Evolutionary conservation across 2,888 invertebrate genomes (phyloP).

Genomic region (Idaea dimidiata): DNA sequence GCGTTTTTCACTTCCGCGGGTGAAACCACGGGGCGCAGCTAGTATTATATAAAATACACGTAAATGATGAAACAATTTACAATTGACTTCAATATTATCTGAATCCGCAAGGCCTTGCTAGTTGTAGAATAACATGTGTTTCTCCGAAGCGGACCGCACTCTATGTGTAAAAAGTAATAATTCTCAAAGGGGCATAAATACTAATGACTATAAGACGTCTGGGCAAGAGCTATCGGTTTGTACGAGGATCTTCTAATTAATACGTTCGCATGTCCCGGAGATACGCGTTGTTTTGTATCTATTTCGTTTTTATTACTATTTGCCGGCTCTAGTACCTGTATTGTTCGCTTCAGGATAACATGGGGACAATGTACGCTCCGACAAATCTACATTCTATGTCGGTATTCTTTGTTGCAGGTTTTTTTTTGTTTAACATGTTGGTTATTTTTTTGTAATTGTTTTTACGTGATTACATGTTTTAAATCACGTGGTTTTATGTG

Average conservation of each 20-base stretch:
- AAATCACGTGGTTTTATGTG: too few relatives aligned
- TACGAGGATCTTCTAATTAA: not conserved
- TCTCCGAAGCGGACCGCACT: conserved; percentile 8
- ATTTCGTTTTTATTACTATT: not conserved
- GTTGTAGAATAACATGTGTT: not conserved
- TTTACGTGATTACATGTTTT: too few relatives aligned
- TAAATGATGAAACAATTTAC: too few relatives aligned
- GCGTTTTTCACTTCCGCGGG: too few relatives aligned
- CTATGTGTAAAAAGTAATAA: not conserved
- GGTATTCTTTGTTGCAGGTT: not conserved
- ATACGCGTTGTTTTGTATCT: not conserved
- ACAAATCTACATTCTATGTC: not conserved
- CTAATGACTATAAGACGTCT: not conserved
- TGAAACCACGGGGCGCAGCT: too few relatives aligned
- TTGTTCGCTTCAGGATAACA: not conserved
- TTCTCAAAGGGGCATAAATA: not conserved
- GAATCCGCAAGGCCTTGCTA: too few relatives aligned
- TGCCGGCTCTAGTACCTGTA: not conserved
- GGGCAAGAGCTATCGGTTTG: not conserved
- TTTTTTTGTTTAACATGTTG: not conserved
- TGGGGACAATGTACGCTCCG: not conserved
- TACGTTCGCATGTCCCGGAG: not conserved
- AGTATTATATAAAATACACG: too few relatives aligned
- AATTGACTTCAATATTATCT: too few relatives aligned
- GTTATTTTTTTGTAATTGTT: too few relatives aligned